Evolutionary conservation across 2,888 invertebrate genomes (phyloP).

Genomic region (Diogma glabrata): DNA sequence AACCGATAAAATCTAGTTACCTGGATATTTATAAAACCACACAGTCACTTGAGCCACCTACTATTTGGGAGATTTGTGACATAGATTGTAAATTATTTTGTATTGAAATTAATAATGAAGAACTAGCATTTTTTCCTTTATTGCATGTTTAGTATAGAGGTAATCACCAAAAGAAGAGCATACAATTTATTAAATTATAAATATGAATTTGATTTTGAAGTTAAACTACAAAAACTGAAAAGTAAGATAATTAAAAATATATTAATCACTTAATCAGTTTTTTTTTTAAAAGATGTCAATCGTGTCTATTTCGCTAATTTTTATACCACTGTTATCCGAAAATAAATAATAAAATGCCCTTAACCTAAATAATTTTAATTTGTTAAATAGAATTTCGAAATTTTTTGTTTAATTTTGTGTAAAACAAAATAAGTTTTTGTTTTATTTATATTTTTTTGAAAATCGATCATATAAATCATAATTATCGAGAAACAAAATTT

Average conservation of each 20-base stretch:
- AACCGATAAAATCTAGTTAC: neutral
- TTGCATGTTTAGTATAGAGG: neutral
- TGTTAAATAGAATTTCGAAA: too few relatives aligned
- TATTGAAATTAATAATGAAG: constrained; percentile 1
- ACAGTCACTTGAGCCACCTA: neutral
- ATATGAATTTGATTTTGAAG: neutral
- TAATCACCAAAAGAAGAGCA: neutral
- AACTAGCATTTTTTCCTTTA: neutral
- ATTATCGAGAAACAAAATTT: too few relatives aligned
- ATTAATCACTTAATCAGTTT: too few relatives aligned
- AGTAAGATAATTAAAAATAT: neutral
- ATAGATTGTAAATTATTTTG: constrained; percentile 3
- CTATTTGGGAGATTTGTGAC: neutral
- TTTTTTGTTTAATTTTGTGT: too few relatives aligned
- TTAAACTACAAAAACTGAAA: neutral
- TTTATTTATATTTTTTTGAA: too few relatives aligned
- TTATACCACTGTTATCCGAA: too few relatives aligned
- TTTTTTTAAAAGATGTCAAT: too few relatives aligned
- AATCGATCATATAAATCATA: too few relatives aligned
- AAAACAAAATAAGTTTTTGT: too few relatives aligned
- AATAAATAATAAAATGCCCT: too few relatives aligned
- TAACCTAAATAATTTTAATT: too few relatives aligned
- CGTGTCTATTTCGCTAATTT: too few relatives aligned
- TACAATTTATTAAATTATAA: neutral
- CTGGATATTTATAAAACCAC: neutral